phyloP scores from a whole-genome alignment of 2,113 vertebrate species.

The Eurystomus gularis region DNA sequence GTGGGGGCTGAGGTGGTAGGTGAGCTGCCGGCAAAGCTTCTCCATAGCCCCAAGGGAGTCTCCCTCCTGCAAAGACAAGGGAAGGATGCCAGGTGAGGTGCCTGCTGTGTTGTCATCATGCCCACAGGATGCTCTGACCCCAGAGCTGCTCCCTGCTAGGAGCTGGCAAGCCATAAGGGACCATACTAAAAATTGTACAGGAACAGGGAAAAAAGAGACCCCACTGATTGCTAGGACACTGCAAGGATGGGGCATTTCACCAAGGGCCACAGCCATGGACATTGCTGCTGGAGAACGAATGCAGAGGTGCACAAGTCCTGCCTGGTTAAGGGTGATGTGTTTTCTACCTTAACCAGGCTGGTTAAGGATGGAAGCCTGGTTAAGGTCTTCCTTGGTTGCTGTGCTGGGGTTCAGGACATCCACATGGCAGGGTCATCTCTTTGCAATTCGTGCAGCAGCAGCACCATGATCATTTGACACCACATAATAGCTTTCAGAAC shows the following conservation, averaged over 20 bases:
- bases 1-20: conserved; percentile 97
- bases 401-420: background rate
- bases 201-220: background rate
- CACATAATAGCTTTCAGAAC: accelerated
- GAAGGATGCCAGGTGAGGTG: background rate
- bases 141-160: accelerated
- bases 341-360: too few species aligned
- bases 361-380: background rate
- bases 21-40: conserved; percentile 97
- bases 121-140: accelerated
- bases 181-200: accelerated
- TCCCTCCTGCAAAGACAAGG: conserved; percentile 79
- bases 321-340: background rate
- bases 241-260: background rate
- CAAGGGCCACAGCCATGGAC: background rate
- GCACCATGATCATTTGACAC: accelerated
- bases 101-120: accelerated
- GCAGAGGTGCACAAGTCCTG: background rate
- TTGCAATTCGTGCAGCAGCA: background rate
- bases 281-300: accelerated
- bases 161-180: background rate
- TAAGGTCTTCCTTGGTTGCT: background rate
- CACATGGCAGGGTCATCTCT: accelerated
- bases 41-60: conserved; percentile 92
- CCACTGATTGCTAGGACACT: background rate